phyloP scores from a whole-genome alignment of 2,888 invertebrate genomes.

The Cactoblastis cactorum region DNA sequence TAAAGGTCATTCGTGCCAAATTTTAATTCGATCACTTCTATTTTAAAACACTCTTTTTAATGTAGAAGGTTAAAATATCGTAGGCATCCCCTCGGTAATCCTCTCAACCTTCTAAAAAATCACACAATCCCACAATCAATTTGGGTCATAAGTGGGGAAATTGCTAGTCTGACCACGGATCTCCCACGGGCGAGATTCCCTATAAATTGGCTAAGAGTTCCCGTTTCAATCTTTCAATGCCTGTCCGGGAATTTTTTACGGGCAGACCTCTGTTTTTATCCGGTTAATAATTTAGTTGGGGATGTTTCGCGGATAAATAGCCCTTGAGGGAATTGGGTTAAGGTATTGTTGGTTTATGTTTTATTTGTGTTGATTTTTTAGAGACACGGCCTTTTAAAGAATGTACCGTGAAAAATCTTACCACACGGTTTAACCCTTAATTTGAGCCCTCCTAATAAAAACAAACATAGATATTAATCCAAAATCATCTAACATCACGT shows the following conservation, averaged over 20 bases:
- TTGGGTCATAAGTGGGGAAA: slow-evolving; percentile 54
- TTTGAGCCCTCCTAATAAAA: background rate
- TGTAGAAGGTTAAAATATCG: background rate
- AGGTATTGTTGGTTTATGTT: background rate
- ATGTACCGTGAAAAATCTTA: too few species aligned
- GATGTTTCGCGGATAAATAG: slow-evolving; percentile 4
- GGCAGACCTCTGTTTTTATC: slow-evolving; percentile 30
- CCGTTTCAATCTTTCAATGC: slow-evolving; percentile 77
- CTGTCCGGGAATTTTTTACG: slow-evolving; percentile 63
- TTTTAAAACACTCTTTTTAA: too few species aligned
- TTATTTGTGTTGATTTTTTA: background rate
- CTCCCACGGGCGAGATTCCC: slow-evolving; percentile 71
- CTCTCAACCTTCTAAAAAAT: slow-evolving; percentile 21
- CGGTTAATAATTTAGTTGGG: slow-evolving; percentile 47
- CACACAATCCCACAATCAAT: slow-evolving; percentile 38
- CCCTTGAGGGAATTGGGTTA: slow-evolving; percentile 10
- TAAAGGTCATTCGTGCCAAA: too few species aligned
- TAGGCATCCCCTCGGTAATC: background rate
- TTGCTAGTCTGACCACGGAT: slow-evolving; percentile 73
- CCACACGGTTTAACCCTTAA: background rate
- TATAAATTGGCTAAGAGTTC: slow-evolving; percentile 77
- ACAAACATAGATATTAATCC: too few species aligned
- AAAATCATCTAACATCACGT: too few species aligned
- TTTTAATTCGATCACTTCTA: too few species aligned
- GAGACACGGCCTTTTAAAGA: too few species aligned